Conservation (phyloP, 2,113 vertebrate species). For the Nettapus auritus region DNA sequence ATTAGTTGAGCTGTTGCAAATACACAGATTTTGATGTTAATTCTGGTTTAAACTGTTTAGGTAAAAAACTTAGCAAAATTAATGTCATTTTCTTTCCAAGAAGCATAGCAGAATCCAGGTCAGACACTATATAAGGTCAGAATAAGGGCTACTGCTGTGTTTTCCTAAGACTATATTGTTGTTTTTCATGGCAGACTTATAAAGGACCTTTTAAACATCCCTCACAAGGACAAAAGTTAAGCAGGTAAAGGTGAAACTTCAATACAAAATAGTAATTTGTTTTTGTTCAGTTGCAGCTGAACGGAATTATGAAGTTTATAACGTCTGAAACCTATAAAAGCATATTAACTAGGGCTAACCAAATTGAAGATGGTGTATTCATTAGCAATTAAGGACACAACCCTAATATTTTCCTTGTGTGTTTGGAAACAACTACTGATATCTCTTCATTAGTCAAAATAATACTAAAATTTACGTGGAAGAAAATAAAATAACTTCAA, state of each 20-base stretch:
- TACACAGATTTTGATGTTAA: not conserved
- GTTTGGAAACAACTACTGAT: not conserved
- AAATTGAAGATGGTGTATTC: not conserved
- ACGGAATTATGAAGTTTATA: not conserved
- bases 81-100: fast-evolving
- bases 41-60: not conserved
- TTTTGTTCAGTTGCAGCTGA: not conserved
- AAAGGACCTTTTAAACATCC: not conserved
- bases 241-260: not conserved
- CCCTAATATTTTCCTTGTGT: not conserved
- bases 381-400: not conserved
- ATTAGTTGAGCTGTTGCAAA: not conserved
- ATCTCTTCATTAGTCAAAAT: not conserved
- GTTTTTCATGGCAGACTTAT: not conserved
- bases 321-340: not conserved
- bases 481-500: not conserved
- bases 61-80: not conserved
- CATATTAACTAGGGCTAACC: not conserved
- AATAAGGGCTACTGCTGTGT: not conserved
- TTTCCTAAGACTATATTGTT: not conserved
- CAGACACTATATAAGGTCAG: not conserved
- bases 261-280: not conserved
- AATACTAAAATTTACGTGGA: not conserved
- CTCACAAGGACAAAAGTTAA: not conserved
- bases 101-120: not conserved